Conservation (phyloP, 2,797 vertebrate genomes). For the Tiaroga cobitis region DNA sequence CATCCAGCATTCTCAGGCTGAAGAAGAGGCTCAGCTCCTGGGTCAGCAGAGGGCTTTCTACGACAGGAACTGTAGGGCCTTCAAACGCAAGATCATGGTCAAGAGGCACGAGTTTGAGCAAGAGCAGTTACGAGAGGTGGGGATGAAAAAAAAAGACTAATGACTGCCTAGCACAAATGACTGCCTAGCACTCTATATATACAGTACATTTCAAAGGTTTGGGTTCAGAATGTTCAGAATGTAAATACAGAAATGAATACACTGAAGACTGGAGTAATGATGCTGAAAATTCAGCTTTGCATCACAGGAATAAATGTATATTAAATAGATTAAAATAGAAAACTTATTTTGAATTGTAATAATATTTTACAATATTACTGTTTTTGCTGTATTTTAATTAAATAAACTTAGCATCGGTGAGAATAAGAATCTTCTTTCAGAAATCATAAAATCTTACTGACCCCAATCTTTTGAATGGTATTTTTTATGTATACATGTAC, state of each 20-base stretch:
- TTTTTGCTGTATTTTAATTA: neutral
- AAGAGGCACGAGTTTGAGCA: conserved; percentile 96
- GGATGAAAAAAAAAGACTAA: neutral
- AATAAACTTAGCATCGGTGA: neutral
- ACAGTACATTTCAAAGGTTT: neutral
- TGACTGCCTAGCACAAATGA: no score
- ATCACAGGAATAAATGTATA: neutral
- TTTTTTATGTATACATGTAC: neutral
- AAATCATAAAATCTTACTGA: neutral
- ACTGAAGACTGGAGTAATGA: neutral
- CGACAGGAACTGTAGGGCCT: conserved; percentile 93
- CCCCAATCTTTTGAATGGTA: neutral
- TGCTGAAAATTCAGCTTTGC: neutral
- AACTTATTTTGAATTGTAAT: neutral
- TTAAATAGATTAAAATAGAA: no score
- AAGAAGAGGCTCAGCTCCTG: conserved; percentile 97
- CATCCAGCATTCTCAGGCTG: conserved; percentile 98
- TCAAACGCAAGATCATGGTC: conserved; percentile 93
- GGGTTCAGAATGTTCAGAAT: neutral
- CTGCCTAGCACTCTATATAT: neutral
- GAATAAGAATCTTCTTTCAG: neutral
- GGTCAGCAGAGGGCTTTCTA: conserved; percentile 95
- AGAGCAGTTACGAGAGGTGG: conserved; percentile 96
- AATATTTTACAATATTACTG: neutral
- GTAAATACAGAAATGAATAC: no score